Base-by-base conservation (phyloP, 2,888 invertebrate genomes). In the Drosophila kuntzei region DNA sequence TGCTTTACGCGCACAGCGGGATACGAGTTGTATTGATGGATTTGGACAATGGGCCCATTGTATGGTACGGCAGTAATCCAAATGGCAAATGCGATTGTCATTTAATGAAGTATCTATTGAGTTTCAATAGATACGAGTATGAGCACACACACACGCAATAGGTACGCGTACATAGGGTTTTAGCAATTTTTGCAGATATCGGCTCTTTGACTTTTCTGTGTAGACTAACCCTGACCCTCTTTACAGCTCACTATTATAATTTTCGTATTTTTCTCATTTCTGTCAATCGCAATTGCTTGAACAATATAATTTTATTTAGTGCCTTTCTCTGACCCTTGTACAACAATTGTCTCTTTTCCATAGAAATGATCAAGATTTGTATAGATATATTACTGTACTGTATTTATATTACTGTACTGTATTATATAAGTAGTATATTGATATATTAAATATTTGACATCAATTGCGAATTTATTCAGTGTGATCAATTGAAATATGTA, bases 91-190 rank as follows among this genome's bases (percentile, higher is more conserved):
- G 53, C 62, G 55, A 71, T 73, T 83, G 77, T 79, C 58, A 71
- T 80, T 76, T 80, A 73, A 78, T 80, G 65, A 75, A 77, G 71
- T 76, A 63, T 64, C 71, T 66, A 78, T 80, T 71, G 77, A 73
- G 50, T 70, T 50, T 60, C 62, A 64, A 71, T 66, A 58, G 37
- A 50, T 50, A 27, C 49, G 32, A 46, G 16, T 47, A 25, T 16
- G 34, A 8, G 44, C 25, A n/a, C 25, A 9, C 3, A 20, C 27
- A 57, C 18, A 47, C 25, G 12, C 4, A 37, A 39, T 12, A 20
- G 12, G 6, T 22, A 22, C 32, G 12, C 32, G 32, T 12, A 6
- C 7, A 41, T 41, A 7, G 7, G 41, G 12, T 41, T 20, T 22
- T 12, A 12, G 11, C 12, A 20, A 41, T 20, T 41, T 3, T 41